Percentiles rank a stretch among this genome's conserved stretches.
phyloP scores from a whole-genome alignment of 1,140 invertebrate species.

The Drosophila kanapiae region DNA sequence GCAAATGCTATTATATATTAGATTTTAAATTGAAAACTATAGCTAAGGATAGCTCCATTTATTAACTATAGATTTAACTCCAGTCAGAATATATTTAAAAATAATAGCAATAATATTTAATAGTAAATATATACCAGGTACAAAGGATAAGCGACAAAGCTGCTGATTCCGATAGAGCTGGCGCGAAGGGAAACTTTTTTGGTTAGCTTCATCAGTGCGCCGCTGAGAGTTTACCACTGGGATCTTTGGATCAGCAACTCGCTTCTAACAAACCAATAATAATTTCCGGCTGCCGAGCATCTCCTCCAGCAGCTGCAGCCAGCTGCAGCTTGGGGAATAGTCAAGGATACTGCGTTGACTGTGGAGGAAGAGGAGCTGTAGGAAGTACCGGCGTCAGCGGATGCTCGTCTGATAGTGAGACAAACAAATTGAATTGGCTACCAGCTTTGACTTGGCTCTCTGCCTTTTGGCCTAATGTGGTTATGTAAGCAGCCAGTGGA shows the following conservation, averaged over 20 bases:
- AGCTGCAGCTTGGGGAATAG: conserved; percentile 70
- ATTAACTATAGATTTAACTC: too few relatives aligned
- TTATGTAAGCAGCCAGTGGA: conserved; percentile 64
- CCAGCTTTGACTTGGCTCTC: conserved; percentile 59
- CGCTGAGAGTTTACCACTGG: conserved; percentile 73
- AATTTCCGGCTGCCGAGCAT: conserved; percentile 62
- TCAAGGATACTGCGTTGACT: conserved; percentile 53
- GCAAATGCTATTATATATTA: neutral
- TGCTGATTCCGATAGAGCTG: neutral
- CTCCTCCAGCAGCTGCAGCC: conserved; percentile 51
- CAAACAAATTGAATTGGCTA: conserved; percentile 80
- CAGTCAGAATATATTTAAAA: too few relatives aligned
- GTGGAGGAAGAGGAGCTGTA: neutral
- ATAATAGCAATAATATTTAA: neutral
- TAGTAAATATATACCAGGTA: conserved; percentile 6
- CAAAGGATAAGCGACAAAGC: neutral
- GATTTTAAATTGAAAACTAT: neutral
- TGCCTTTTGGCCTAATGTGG: conserved; percentile 65
- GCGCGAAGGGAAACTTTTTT: conserved; percentile 51
- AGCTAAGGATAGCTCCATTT: neutral
- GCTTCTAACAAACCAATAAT: conserved; percentile 77
- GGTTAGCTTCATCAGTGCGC: conserved; percentile 69
- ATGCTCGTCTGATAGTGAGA: conserved; percentile 60
- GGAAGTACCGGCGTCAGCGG: conserved; percentile 28
- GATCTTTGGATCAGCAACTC: conserved; percentile 63